Evolutionary conservation across 64 coral and sea anemone species (phyloP).

Genomic region (Pachyseris speciosa): DNA sequence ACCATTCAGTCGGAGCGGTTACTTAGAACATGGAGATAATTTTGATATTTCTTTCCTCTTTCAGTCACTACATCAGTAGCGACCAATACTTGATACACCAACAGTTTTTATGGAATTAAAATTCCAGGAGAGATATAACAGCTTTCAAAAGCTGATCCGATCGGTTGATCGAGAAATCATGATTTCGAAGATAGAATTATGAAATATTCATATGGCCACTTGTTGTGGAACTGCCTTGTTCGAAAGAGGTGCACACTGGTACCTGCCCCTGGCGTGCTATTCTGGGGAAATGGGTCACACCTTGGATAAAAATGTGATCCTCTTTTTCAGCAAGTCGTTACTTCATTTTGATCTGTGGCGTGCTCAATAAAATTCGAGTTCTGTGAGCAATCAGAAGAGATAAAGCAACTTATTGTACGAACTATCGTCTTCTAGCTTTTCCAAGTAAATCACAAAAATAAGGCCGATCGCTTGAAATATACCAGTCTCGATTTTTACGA

Average conservation of each 20-base stretch:
- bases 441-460: no score
- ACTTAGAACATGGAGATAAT: background rate
- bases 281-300: no score
- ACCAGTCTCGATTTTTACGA: no score
- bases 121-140: background rate
- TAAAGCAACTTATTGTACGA: no score
- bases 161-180: background rate
- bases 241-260: background rate
- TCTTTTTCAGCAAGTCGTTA: no score
- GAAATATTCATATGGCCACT: conserved; percentile 1
- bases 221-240: background rate
- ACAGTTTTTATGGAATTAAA: background rate
- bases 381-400: no score
- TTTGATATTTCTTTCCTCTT: background rate
- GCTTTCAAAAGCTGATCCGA: conserved; percentile 25
- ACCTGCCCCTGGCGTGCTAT: background rate
- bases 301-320: no score
- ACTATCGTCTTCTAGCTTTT: no score
- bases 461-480: no score
- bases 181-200: background rate
- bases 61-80: background rate
- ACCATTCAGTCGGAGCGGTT: background rate
- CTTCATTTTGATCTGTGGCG: no score
- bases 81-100: background rate
- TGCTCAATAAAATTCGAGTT: no score